phyloP scores from a whole-genome alignment of 2,113 vertebrate species.

The Gobius niger region DNA sequence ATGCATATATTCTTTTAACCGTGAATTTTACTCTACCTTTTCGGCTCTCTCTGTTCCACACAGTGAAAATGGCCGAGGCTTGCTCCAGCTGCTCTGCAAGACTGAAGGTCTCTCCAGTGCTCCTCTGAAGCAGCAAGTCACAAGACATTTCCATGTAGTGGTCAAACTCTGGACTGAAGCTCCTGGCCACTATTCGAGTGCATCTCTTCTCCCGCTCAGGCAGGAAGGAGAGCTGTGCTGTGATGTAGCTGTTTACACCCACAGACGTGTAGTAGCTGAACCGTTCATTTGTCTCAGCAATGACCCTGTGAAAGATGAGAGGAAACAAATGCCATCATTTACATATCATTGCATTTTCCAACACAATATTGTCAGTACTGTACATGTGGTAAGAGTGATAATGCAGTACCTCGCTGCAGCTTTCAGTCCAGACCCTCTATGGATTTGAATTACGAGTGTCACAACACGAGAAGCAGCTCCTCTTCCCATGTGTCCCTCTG shows the following conservation, averaged over 20 bases:
- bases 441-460: slow-evolving; percentile 82
- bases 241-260: slow-evolving; percentile 86
- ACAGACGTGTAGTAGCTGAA: slow-evolving; percentile 77
- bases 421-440: slow-evolving; percentile 88
- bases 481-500: slow-evolving; percentile 51
- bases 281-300: slow-evolving; percentile 76
- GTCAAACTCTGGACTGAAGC: slow-evolving; percentile 90
- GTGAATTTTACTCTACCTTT: slow-evolving; percentile 41
- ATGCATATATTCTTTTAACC: too few species aligned
- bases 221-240: slow-evolving; percentile 82
- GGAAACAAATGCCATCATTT: background rate
- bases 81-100: slow-evolving; percentile 87
- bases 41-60: slow-evolving; percentile 82
- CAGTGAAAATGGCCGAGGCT: slow-evolving; percentile 79
- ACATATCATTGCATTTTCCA: background rate
- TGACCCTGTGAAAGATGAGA: slow-evolving; percentile 67
- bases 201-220: slow-evolving; percentile 72
- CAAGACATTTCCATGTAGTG: slow-evolving; percentile 83
- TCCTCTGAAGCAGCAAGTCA: slow-evolving; percentile 76
- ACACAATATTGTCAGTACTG: too few species aligned
- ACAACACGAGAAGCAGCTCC: slow-evolving; percentile 72
- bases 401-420: slow-evolving; percentile 86
- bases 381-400: background rate
- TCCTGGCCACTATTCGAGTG: slow-evolving; percentile 77
- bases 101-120: slow-evolving; percentile 82